phyloP scores from a whole-genome alignment of 2,113 vertebrate species.

The Crotalus horridus region DNA sequence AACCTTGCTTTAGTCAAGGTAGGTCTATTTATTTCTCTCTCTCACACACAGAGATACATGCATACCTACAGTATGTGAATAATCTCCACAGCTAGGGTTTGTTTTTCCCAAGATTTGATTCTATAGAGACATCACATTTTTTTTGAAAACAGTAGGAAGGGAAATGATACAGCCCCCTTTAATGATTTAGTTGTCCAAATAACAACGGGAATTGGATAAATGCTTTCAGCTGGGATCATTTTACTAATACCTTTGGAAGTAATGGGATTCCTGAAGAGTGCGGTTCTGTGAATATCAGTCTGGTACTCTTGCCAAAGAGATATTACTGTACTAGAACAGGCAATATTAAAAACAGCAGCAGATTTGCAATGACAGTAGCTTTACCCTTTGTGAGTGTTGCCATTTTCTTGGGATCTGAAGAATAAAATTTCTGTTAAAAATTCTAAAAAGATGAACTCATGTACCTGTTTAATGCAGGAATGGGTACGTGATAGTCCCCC shows the following conservation, averaged over 20 bases:
- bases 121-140: slow-evolving; percentile 51
- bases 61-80: slow-evolving; percentile 29
- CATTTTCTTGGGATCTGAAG: background rate
- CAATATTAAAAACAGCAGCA: background rate
- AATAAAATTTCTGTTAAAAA: background rate
- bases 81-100: slow-evolving; percentile 55
- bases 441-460: background rate
- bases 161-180: slow-evolving; percentile 49
- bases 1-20: slow-evolving; percentile 68
- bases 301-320: background rate
- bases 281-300: slow-evolving; percentile 32
- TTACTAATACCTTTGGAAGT: slow-evolving; percentile 68
- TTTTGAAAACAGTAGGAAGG: slow-evolving; percentile 74
- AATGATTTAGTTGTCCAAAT: slow-evolving; percentile 64
- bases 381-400: background rate
- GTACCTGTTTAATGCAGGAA: background rate
- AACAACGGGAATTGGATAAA: slow-evolving; percentile 72
- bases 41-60: background rate
- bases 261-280: slow-evolving; percentile 47
- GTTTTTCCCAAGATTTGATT: slow-evolving; percentile 51
- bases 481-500: background rate
- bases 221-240: slow-evolving; percentile 70
- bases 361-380: background rate
- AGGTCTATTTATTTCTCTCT: slow-evolving; percentile 58
- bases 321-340: background rate